These are phyloP conservation scores for Pardosa pseudoannulata DNA, from an alignment of 2,888 invertebrate species.

Conservation along the genomic window DNA sequence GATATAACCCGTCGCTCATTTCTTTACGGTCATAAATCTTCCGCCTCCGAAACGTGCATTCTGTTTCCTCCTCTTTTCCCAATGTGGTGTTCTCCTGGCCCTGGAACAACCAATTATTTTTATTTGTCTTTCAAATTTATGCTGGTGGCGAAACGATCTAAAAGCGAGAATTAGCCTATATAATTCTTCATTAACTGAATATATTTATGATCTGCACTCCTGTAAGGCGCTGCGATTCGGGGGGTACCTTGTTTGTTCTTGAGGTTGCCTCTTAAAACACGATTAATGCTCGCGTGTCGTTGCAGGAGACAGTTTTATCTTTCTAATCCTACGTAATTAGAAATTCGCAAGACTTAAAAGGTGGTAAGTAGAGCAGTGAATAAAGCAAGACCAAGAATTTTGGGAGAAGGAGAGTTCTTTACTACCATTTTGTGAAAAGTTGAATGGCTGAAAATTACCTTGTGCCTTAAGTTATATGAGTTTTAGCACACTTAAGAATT, in stretches of 20 bases:
- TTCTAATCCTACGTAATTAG: constrained; percentile 39
- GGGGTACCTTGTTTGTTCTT: constrained; percentile 5
- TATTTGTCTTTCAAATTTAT: constrained; percentile 43
- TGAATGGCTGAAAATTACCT: background rate
- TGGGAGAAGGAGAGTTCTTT: background rate
- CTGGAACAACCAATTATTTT: constrained; percentile 25
- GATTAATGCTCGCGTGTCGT: constrained; percentile 31
- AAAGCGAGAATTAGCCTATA: constrained; percentile 34
- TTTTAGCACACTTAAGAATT: background rate
- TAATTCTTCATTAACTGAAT: constrained; percentile 48
- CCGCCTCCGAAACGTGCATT: background rate
- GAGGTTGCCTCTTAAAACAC: constrained; percentile 13
- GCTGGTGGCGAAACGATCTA: constrained; percentile 1
- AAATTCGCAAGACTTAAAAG: constrained; percentile 33
- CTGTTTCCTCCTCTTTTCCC: background rate
- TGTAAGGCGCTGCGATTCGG: background rate
- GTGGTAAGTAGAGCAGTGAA: background rate
- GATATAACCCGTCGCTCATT: constrained; percentile 14
- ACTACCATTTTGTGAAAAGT: background rate
- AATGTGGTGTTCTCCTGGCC: background rate
- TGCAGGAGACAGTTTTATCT: constrained; percentile 31
- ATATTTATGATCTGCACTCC: constrained; percentile 30
- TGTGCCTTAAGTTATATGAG: background rate
- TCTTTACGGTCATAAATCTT: background rate
- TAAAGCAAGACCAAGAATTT: constrained; percentile 17